Conservation (phyloP, 2,888 invertebrate genomes). For the Prenolepis imparis region DNA sequence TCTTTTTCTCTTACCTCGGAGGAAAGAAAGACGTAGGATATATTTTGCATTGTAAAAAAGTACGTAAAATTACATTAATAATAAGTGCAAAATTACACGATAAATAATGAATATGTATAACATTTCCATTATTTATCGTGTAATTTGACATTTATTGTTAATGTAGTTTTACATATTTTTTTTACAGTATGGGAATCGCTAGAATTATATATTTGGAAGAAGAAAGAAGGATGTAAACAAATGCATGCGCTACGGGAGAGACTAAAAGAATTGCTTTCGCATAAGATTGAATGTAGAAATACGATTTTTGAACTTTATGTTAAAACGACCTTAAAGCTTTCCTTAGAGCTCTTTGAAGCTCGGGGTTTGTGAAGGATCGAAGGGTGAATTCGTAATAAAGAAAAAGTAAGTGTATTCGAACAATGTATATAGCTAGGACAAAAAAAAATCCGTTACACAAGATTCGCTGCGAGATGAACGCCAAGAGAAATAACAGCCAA, state of each 20-base stretch:
- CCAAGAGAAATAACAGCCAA: not conserved
- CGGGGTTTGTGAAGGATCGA: not conserved
- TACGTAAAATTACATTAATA: too few species aligned
- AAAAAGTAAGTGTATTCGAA: slow-evolving; percentile 16
- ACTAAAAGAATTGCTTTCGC: slow-evolving; percentile 39
- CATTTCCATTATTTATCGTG: too few species aligned
- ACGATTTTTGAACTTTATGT: not conserved
- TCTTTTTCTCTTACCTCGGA: not conserved
- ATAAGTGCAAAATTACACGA: too few species aligned
- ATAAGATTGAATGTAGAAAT: slow-evolving; percentile 67
- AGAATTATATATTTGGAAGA: slow-evolving; percentile 22
- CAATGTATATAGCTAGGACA: slow-evolving; percentile 19
- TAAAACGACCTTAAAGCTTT: not conserved
- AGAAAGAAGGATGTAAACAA: slow-evolving; percentile 25
- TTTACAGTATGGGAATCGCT: slow-evolving; percentile 24
- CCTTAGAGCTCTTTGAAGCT: not conserved
- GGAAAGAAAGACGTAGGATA: slow-evolving; percentile 26
- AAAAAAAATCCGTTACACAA: not conserved
- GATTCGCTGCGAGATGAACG: slow-evolving; percentile 4
- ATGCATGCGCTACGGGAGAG: not conserved
- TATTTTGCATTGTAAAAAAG: slow-evolving; percentile 25
- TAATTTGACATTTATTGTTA: too few species aligned
- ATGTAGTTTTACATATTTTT: too few species aligned
- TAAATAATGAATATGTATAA: too few species aligned
- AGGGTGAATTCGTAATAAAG: not conserved